Percentiles rank a stretch among this genome's conserved stretches.
Conservation (phyloP, 2,113 vertebrate genomes). For the Marmota flaviventris region DNA sequence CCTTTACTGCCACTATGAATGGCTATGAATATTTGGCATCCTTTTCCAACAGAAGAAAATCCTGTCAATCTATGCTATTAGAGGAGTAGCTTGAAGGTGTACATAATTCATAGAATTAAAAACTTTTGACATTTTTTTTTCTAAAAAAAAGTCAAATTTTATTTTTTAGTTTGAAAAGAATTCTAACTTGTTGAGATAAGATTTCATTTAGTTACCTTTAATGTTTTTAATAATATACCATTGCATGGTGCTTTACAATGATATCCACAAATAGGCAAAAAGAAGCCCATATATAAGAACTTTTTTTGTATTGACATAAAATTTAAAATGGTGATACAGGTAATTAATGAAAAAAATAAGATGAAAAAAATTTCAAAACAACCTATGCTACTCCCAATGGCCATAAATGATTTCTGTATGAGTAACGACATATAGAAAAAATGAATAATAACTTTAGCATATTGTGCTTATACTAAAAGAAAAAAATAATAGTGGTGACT, state of each 20-base stretch:
- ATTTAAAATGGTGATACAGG: background rate
- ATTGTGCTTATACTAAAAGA: background rate
- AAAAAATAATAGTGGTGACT: slow-evolving; percentile 35
- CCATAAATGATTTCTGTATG: slow-evolving; percentile 24
- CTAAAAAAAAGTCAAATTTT: background rate
- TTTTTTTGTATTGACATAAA: background rate
- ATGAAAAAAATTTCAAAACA: slow-evolving; percentile 37
- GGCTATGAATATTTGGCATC: background rate
- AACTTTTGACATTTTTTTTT: slow-evolving; percentile 41
- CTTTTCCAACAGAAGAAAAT: slow-evolving; percentile 7
- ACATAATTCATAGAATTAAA: background rate
- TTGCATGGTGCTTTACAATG: background rate
- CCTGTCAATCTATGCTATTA: background rate
- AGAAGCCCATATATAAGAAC: background rate
- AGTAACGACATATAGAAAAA: slow-evolving; percentile 22
- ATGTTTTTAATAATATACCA: background rate
- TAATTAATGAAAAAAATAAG: background rate
- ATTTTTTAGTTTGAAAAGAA: slow-evolving; percentile 22
- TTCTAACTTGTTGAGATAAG: background rate
- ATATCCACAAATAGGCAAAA: background rate
- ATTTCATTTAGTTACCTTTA: background rate
- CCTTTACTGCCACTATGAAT: background rate
- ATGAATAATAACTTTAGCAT: slow-evolving; percentile 22
- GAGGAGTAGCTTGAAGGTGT: background rate
- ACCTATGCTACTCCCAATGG: background rate